A percentile compares a stretch with the other conserved stretches of the same genome.
Evolutionary conservation across 2,113 vertebrate genomes (phyloP).

Genomic region (Natator depressus): DNA sequence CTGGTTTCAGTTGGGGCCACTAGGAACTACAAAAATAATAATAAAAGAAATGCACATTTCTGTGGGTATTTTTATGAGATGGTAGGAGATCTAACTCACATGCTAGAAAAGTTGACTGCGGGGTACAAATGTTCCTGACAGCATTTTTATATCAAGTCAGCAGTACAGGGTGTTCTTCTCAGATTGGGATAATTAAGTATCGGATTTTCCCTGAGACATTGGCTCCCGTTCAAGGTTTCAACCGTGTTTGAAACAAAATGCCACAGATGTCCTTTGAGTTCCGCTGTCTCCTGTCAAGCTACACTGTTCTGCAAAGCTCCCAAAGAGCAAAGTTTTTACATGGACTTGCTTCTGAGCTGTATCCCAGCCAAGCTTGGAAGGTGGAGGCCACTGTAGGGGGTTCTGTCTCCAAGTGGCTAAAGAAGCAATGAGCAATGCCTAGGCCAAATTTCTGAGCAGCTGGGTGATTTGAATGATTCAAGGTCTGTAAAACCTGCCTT

Average conservation of each 20-base stretch:
- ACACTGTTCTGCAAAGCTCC: neutral
- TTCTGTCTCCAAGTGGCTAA: neutral
- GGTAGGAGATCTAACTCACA: neutral
- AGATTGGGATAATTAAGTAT: neutral
- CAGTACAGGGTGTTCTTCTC: neutral
- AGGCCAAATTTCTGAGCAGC: neutral
- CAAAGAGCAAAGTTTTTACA: neutral
- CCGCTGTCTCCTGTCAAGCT: neutral
- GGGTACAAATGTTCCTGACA: neutral
- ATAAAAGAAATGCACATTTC: neutral
- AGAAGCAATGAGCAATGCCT: neutral
- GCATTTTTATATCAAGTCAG: neutral
- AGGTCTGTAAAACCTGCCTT: neutral
- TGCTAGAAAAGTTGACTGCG: neutral
- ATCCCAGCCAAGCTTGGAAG: accelerated
- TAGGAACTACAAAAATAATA: neutral
- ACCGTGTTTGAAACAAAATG: neutral
- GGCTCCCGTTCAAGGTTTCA: neutral
- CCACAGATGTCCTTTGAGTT: neutral
- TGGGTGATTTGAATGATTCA: neutral
- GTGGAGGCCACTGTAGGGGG: neutral
- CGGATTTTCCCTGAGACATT: neutral
- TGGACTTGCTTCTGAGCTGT: neutral
- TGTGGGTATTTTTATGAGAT: neutral
- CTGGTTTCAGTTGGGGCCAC: neutral